Base-by-base conservation (phyloP, 30 jellyfish, hydroid and myxozoan species). In the Hydra vulgaris region DNA sequence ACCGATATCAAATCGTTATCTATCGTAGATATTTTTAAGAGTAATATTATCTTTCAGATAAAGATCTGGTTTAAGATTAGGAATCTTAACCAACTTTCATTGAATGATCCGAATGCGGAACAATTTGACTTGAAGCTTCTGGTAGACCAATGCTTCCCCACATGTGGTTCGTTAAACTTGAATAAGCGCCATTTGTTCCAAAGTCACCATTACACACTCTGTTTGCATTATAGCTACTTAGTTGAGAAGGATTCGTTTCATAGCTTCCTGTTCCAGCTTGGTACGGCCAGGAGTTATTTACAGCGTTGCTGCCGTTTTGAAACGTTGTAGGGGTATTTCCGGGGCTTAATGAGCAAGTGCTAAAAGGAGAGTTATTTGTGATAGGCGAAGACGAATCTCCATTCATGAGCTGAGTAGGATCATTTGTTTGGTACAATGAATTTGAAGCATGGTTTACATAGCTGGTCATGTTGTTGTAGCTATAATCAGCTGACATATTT, bases 251-350 rank as follows among this genome's bases (percentile, higher is more conserved):
- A 8, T 78, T 71, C 3, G 81, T 25, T 67, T 92, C 96, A 74
- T 78, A 87, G 82, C 85, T 76, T 80, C 82, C 81, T 78, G 96
- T 71, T 7, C 89, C 90, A 21, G 83, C 95, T 53, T 92, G 98
- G 75, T 92, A 92, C 17, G 98, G 98, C 98, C 98, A 92, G 3
- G 98, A 92, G 70, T 92, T 92, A 79, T 92, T 92, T 27, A 92
- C 95, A 18, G 95, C 87, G 81, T 74, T 83, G 23, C 84, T 56
- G 18, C 94, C 94, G 24, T 91, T 91, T 78, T 92, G 98, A 82
- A 86, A 92, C 18, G 96, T 87, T 20, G 95, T 86, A 70, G 98
- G 95, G 53, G 90, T 83, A 19, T 88, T 82, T 25, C 96, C 98
- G 0, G 98, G 98, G 78, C 96, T 87, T 15, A 92, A 74, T 7